Base-by-base conservation (phyloP, 2,888 invertebrate species). In the Myopa testacea region DNA sequence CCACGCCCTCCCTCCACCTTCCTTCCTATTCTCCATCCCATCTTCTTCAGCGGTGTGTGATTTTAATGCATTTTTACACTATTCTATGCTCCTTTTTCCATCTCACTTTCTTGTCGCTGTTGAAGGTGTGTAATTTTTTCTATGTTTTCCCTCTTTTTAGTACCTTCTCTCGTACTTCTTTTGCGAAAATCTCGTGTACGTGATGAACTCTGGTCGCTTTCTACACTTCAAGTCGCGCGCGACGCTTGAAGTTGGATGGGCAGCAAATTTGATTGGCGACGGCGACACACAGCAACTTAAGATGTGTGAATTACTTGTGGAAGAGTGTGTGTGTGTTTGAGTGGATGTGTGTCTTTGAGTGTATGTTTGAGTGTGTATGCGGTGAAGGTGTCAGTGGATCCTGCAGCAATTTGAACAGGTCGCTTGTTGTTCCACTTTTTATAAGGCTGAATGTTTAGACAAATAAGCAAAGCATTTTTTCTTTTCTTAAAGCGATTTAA, bases 161-260 rank as follows among this genome's bases (percentile, higher is more conserved):
- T n/a, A 5, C n/a, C 19, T 62, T 38, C 34, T 65, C 34, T 14
- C 34, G 14, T 12, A 14, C 65, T 65, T 37, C 34, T 65, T 37
- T 65, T 6, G 14, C 38, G 65, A 37, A 70, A 70, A 70, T 70
- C 70, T 70, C 4, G 26, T 34, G 73, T 73, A 63, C 60, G 73
- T 73, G 73, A 19, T 19, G 14, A 73, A 26, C 73, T 73, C 40
- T 71, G 38, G n/a, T 5, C 40, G 73, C 62, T 37, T 38, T 65
- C 38, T 26, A 26, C 34, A 12, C 62, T 50, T 65, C 7, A 65
- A 37, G 63, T 38, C 37, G 5, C n/a, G 67, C n/a, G 38, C n/a
- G 4, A 55, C 55, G 16, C 55, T 55, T 5, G n/a, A 55, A 55
- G n/a, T 55, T 5, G 16, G 26, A 10, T 5, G 55, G n/a, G n/a